phyloP scores from a whole-genome alignment of 64 coral and sea anemone species.

The Hydrozoanthus tunicans region DNA sequence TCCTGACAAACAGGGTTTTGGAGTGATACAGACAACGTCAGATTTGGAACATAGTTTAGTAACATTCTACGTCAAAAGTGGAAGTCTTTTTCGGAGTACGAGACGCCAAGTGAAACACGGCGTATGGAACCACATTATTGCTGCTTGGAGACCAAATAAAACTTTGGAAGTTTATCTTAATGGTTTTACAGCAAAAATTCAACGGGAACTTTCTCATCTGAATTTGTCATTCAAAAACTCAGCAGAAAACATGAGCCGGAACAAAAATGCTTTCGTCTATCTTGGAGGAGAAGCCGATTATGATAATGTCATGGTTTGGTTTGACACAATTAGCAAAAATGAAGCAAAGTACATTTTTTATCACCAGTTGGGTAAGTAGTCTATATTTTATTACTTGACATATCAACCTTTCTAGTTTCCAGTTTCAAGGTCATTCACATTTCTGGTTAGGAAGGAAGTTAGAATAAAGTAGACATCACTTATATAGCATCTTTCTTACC shows the following conservation, averaged over 20 bases:
- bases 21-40: background rate
- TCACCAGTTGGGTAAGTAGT: constrained; percentile 48
- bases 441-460: too few relatives aligned
- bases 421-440: too few relatives aligned
- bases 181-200: background rate
- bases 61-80: background rate
- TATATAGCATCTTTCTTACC: too few relatives aligned
- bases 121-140: constrained; percentile 29
- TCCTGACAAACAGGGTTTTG: constrained; percentile 13
- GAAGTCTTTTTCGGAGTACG: background rate
- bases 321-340: background rate
- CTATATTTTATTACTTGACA: background rate
- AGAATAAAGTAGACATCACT: too few relatives aligned
- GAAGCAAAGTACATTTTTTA: constrained; percentile 4
- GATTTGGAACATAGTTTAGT: background rate
- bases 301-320: constrained; percentile 53
- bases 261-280: constrained; percentile 34
- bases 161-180: constrained; percentile 22
- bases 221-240: background rate
- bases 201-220: background rate
- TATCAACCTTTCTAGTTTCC: too few relatives aligned
- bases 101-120: background rate
- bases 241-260: constrained; percentile 1
- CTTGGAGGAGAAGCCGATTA: constrained; percentile 52
- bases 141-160: constrained; percentile 6